Percentiles rank a stretch among this genome's conserved stretches.
Conservation (phyloP, 2,888 invertebrate genomes). For the Cryptosula pallasiana region DNA sequence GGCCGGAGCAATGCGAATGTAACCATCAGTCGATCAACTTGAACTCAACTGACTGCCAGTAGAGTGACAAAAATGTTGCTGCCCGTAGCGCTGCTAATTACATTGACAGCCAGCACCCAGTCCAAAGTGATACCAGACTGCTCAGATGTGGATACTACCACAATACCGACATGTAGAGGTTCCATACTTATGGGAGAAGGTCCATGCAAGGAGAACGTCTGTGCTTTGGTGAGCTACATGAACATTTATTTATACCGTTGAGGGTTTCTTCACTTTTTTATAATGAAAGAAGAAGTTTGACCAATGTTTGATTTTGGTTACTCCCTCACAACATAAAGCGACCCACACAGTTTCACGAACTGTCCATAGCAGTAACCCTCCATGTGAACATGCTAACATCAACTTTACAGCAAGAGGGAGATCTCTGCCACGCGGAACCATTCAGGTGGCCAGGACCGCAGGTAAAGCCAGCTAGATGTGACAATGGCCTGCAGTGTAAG, state of each 20-base stretch:
- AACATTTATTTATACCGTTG: too few species aligned
- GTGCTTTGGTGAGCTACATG: not conserved
- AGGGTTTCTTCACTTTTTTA: too few species aligned
- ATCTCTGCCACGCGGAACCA: not conserved
- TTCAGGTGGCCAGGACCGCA: not conserved
- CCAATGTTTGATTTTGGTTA: too few species aligned
- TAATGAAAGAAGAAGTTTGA: too few species aligned
- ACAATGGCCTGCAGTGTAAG: not conserved
- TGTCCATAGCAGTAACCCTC: too few species aligned
- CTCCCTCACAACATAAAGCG: too few species aligned
- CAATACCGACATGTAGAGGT: not conserved
- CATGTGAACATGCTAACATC: too few species aligned
- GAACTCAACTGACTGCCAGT: too few species aligned
- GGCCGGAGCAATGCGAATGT: not conserved
- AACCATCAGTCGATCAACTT: not conserved
- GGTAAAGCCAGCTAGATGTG: not conserved
- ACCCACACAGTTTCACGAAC: too few species aligned
- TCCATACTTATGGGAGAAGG: not conserved
- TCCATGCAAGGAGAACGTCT: not conserved
- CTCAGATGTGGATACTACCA: not conserved
- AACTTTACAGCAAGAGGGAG: not conserved
- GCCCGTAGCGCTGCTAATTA: too few species aligned
- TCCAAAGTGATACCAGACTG: not conserved
- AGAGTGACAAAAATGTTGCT: too few species aligned
- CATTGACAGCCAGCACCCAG: not conserved